A percentile compares a stretch with the other conserved stretches of the same genome.
phyloP scores from a whole-genome alignment of 2,888 invertebrate genomes.

The Elmis aenea region DNA sequence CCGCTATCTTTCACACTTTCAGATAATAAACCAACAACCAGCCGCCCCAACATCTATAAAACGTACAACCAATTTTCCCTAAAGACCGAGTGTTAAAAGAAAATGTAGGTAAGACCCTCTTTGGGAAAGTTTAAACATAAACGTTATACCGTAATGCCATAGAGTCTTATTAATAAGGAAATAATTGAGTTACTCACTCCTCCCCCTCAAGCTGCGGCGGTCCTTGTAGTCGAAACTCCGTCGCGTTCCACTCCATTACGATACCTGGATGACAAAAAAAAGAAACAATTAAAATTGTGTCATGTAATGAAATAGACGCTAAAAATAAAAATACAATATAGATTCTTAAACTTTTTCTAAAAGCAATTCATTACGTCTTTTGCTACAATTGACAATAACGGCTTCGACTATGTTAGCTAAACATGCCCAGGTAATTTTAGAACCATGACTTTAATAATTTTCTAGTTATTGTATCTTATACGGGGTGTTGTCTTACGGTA shows the following conservation, averaged over 20 bases:
- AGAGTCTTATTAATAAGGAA: conserved; percentile 10
- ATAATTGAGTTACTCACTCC: conserved; percentile 15
- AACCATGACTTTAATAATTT: too few relatives aligned
- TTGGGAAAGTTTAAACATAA: conserved; percentile 8
- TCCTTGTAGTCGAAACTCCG: conserved; percentile 9
- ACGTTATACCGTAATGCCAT: conserved; percentile 7
- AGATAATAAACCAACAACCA: too few relatives aligned
- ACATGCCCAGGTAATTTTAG: too few relatives aligned
- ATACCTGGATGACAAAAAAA: neutral
- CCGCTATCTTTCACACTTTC: too few relatives aligned
- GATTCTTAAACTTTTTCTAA: too few relatives aligned
- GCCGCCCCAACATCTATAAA: neutral
- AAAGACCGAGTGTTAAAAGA: conserved; percentile 6
- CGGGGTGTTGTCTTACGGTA: too few relatives aligned
- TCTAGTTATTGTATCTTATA: too few relatives aligned
- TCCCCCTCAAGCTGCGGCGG: conserved; percentile 11
- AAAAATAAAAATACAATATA: too few relatives aligned
- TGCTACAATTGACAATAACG: too few relatives aligned
- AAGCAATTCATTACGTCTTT: too few relatives aligned
- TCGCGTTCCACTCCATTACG: conserved; percentile 11
- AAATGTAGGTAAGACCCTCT: conserved; percentile 9
- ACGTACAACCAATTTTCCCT: conserved; percentile 9
- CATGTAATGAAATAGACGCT: too few relatives aligned
- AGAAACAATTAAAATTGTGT: neutral
- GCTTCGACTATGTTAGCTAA: too few relatives aligned